Conservation (phyloP, 2,888 invertebrate species). For the Tanytarsus gracilentus region DNA sequence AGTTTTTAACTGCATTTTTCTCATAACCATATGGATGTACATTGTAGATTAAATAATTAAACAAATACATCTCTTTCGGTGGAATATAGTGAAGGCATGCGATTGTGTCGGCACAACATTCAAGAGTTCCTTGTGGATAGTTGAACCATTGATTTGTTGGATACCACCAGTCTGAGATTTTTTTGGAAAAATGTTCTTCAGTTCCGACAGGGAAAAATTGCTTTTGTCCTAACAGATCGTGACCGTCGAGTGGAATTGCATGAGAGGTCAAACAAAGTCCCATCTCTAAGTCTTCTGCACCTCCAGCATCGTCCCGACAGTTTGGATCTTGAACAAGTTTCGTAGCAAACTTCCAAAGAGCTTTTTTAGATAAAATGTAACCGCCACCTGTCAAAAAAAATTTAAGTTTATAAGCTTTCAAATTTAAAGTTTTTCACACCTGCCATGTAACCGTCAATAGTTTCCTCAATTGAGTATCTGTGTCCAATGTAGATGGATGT, state of each 20-base stretch:
- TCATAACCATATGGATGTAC: background rate
- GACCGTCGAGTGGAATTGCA: background rate
- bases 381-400: no score
- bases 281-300: background rate
- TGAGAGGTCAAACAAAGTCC: background rate
- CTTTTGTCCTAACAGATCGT: background rate
- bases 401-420: no score
- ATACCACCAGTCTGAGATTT: background rate
- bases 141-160: background rate
- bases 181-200: background rate
- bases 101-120: background rate
- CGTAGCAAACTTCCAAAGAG: conserved; percentile 67
- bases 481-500: conserved; percentile 79
- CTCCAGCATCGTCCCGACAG: background rate
- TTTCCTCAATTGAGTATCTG: background rate
- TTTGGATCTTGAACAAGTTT: conserved; percentile 48
- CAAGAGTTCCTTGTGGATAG: background rate
- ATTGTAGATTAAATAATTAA: background rate
- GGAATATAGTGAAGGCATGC: background rate
- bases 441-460: conserved; percentile 63
- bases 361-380: conserved; percentile 82
- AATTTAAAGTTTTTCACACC: no score
- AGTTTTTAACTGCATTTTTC: background rate
- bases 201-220: background rate
- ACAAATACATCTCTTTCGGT: background rate